Evolutionary conservation across 2,797 vertebrate genomes (phyloP), one percentile per base, ranked within the genome.

Genomic region (Parotocinclus haroldoi): DNA sequence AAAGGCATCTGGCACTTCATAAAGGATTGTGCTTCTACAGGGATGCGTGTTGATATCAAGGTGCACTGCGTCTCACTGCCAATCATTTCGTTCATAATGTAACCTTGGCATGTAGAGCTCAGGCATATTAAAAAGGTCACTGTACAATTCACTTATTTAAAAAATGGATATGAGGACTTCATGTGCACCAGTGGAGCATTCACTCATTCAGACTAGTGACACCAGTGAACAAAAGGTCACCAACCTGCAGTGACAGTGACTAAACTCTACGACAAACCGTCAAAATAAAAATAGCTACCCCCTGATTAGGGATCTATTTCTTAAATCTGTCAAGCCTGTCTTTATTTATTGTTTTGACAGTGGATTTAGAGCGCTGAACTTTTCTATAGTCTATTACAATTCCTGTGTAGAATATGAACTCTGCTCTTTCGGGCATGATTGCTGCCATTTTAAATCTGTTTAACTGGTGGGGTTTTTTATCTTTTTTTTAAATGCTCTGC

Each of bases 121-220:
- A 60, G 72, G 75, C 76, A 84, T 85, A 83, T 79, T 84, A 80
- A 83, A 88, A 85, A 86, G 82, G 80, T 84, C 78, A 52, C 18
- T 13, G 18, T 14, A 40, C 36, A 50, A 9, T 57, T 13, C 38
- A 18, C 4, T 40, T 48, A 27, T 55, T 54, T 17, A 16, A 45
- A 52, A 45, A 39, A 49, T 40, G 7, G 10, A n/a, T 7, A 10
- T 40, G 1, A 19, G 39, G 12, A 36, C 18, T 9, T 8, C 1
- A 39, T 10, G 48, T 58, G 36, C n/a, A 40, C 17, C 13, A 16
- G 17, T 38, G 27, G 51, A 16, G 10, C 11, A 36, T 52, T 36
- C 40, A 37, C 1, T 4, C 39, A n/a, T 60, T 59, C 14, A 68
- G 38, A 12, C 49, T 53, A 38, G 17, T 13, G 13, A 7, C 12